Percentiles rank a stretch among this genome's conserved stretches.
These are phyloP conservation scores for Autographa gamma DNA, from an alignment of 2,888 invertebrate species.

Conservation along the genomic window DNA sequence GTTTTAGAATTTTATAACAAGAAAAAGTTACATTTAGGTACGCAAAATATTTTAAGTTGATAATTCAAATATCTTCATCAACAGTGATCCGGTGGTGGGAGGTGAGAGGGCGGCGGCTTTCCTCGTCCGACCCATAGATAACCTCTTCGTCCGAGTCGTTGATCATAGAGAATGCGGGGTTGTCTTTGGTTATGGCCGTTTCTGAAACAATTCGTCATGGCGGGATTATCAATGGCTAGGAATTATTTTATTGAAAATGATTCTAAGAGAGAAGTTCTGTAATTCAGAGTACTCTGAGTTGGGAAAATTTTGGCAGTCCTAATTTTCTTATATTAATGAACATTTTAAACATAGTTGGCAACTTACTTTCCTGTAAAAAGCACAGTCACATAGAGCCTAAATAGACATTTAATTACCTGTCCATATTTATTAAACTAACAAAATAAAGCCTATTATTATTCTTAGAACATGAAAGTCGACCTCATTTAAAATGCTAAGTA, in stretches of 20 bases:
- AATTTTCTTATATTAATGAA: not conserved
- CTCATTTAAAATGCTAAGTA: no score
- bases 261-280: no score
- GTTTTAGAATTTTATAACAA: conserved; percentile 74
- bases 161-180: conserved; percentile 99
- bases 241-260: no score
- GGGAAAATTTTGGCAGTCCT: not conserved
- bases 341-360: not conserved
- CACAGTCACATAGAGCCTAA: not conserved
- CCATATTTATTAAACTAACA: not conserved
- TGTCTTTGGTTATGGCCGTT: conserved; percentile 97
- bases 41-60: conserved; percentile 58
- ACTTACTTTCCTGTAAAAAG: not conserved
- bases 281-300: not conserved
- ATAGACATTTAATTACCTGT: not conserved
- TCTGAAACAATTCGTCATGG: conserved; percentile 89
- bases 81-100: conserved; percentile 90
- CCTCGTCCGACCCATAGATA: conserved; percentile 97
- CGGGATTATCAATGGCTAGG: conserved; percentile 4
- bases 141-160: conserved; percentile 99
- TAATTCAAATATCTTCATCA: conserved; percentile 86
- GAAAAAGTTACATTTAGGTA: conserved; percentile 69
- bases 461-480: no score
- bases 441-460: no score
- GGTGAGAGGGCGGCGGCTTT: conserved; percentile 94